Evolutionary conservation across 2,797 vertebrate genomes (phyloP).

Genomic region (Glossophaga mutica): DNA sequence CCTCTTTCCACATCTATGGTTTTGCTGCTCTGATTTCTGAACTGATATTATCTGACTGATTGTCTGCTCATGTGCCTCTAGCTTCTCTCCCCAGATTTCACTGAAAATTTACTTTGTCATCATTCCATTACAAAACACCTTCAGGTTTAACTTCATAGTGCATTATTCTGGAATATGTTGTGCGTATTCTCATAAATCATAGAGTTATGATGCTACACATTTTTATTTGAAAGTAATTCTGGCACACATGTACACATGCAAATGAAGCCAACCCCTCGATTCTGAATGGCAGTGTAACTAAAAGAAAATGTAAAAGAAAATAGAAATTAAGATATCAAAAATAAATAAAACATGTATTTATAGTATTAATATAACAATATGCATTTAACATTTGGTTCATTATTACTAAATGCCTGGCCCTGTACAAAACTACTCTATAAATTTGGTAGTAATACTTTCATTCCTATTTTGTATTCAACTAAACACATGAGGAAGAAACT

Average conservation of each 20-base stretch:
- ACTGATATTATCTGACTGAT: slow-evolving; percentile 25
- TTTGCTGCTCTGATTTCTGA: slow-evolving; percentile 24
- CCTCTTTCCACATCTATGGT: not conserved
- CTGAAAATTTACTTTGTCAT: not conserved
- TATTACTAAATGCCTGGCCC: not conserved
- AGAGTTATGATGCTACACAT: not conserved
- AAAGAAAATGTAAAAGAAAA: not conserved
- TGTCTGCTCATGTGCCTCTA: not conserved
- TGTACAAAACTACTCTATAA: not conserved
- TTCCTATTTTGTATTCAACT: not conserved
- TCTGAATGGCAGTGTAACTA: not conserved
- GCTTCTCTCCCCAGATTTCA: not conserved
- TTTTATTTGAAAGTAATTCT: not conserved
- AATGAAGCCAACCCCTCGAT: not conserved
- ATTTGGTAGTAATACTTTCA: not conserved
- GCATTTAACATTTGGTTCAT: not conserved
- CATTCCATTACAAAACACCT: not conserved
- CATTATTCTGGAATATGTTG: not conserved
- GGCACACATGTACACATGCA: not conserved
- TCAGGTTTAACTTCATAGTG: not conserved
- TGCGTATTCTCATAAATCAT: too few relatives aligned
- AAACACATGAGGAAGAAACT: not conserved
- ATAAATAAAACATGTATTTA: not conserved
- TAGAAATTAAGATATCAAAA: not conserved
- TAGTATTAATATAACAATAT: not conserved